A percentile compares a stretch with the other conserved stretches of the same genome.
phyloP scores from a whole-genome alignment of 2,113 vertebrate species.

The Lates calcarifer region DNA sequence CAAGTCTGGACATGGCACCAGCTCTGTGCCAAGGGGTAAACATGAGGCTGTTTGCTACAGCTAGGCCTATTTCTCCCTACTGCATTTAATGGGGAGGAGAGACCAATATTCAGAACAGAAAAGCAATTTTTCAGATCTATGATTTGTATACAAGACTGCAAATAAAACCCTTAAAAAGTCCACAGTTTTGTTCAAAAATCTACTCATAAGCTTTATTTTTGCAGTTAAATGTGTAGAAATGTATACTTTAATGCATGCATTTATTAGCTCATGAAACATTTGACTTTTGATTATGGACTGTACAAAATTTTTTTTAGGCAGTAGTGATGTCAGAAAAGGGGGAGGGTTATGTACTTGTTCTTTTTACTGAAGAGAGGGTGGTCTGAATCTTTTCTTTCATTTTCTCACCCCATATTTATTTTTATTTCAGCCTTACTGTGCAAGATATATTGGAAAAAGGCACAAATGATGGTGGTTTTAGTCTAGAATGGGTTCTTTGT shows the following conservation, averaged over 20 bases:
- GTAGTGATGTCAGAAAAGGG: neutral
- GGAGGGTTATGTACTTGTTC: no score
- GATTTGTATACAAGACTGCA: constrained; percentile 30
- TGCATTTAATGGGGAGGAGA: constrained; percentile 52
- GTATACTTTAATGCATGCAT: neutral
- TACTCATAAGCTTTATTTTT: neutral
- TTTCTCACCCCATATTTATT: neutral
- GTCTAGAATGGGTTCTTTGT: neutral
- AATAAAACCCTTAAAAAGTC: constrained; percentile 11
- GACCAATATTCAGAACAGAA: constrained; percentile 46
- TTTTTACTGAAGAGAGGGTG: neutral
- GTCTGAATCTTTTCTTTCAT: neutral
- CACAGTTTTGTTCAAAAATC: neutral
- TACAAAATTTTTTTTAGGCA: neutral
- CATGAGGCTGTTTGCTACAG: constrained; percentile 58
- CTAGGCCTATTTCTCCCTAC: constrained; percentile 43
- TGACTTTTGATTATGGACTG: neutral
- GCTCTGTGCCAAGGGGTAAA: constrained; percentile 64
- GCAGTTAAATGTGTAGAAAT: neutral
- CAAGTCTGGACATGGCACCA: constrained; percentile 75
- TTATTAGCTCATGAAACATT: neutral
- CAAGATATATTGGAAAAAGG: neutral
- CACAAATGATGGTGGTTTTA: neutral
- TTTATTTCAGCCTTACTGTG: neutral
- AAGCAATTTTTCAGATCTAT: constrained; percentile 43